Evolutionary conservation across 2,113 vertebrate species (phyloP), one percentile per base, ranked within the genome.

Genomic region (Neolamprologus tretocephalus): DNA sequence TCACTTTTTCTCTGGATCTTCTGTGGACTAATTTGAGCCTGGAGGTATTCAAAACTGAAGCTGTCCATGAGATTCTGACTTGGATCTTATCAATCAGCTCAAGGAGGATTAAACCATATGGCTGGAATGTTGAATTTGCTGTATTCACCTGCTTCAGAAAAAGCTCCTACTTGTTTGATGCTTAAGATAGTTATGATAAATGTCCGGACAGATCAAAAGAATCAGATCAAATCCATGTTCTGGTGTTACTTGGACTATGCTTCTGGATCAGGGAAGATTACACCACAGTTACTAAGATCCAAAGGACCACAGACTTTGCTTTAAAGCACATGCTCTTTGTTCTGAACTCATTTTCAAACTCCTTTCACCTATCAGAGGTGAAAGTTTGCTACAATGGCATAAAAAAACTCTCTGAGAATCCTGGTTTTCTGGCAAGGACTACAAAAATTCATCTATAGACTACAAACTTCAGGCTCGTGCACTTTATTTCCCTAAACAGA

Each of bases 401-500:
- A 83, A 75, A 86, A 73, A 82, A 91, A 82, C 61, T 85, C 79
- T 91, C 84, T 88, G 89, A 89, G 89, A 90, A 87, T 81, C 81
- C 51, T 66, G 61, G 10, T 88, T 84, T 86, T 81, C 57, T 40
- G 81, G 31, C 83, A 92, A 92, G 82, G 86, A 93, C 86, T 80
- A 89, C 83, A 88, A 87, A 87, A 88, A 9, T 14, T 54, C 28
- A 91, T 89, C 61, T 26, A 90, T 93, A 80, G 91, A 94, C 94
- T 93, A 92, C 68, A 93, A 92, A 91, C 82, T 80, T 90, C 87
- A 92, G 83, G 91, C 90, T 94, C 91, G 87, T 90, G 95, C 95
- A 96, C 95, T 95, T 96, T 95, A 96, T 89, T 90, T 90, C 87
- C 92, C 66, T 10, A 47, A 85, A 87, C 85, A 66, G 84, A 85